These are phyloP conservation scores for Discoglossus pictus DNA, from an alignment of 2,797 vertebrate species.

Conservation along the genomic window DNA sequence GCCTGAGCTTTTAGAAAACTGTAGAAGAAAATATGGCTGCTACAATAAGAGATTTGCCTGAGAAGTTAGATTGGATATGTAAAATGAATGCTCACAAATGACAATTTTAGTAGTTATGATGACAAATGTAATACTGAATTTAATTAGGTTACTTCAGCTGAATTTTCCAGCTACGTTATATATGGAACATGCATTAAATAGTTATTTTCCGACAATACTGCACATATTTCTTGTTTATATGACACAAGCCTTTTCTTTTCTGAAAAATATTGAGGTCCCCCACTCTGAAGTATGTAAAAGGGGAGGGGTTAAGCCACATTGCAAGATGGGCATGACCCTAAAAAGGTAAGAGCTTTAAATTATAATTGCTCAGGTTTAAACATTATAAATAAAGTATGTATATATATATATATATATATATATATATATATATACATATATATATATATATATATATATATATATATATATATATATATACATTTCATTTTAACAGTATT, in stretches of 20 bases:
- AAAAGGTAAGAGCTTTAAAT: no score
- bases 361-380: no score
- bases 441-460: constrained; percentile 1
- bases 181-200: background rate
- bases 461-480: background rate
- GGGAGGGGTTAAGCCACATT: no score
- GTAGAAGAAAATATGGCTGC: constrained; percentile 36
- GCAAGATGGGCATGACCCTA: no score
- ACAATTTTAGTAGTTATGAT: constrained; percentile 37
- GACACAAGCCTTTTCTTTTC: no score
- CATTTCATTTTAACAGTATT: background rate
- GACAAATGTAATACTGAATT: constrained; percentile 24
- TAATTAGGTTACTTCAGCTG: constrained; percentile 31
- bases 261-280: no score
- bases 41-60: constrained; percentile 40
- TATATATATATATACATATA: no score
- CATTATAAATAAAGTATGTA: no score
- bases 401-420: no score
- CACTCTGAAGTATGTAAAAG: no score
- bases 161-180: constrained; percentile 31
- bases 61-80: constrained; percentile 38
- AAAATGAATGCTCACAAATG: constrained; percentile 39
- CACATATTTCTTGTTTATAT: no score
- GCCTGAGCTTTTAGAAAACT: constrained; percentile 24
- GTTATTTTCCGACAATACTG: no score